These are phyloP conservation scores for Hypolimnas misippus DNA, from an alignment of 2,888 invertebrate genomes.

Conservation along the genomic window DNA sequence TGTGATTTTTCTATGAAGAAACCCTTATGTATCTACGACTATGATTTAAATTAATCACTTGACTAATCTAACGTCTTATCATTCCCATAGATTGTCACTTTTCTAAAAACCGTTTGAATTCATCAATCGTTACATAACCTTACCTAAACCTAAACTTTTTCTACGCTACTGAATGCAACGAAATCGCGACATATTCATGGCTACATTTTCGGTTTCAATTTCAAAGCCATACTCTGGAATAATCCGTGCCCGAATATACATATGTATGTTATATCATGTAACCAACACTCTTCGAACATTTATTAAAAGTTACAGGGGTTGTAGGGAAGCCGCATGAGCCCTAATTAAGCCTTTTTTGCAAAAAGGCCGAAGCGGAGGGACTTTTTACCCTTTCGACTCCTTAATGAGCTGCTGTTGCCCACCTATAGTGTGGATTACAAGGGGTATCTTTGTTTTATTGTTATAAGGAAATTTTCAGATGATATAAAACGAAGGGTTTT, in stretches of 20 bases:
- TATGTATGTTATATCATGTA: conserved; percentile 49
- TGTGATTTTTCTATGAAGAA: no score
- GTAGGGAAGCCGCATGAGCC: conserved; percentile 81
- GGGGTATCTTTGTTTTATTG: conserved; percentile 67
- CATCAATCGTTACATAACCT: no score
- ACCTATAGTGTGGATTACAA: conserved; percentile 72
- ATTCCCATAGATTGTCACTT: no score
- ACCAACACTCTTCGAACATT: conserved; percentile 76
- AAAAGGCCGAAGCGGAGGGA: conserved; percentile 74
- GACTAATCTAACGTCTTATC: no score
- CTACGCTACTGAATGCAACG: background rate
- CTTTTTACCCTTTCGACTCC: conserved; percentile 80
- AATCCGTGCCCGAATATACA: conserved; percentile 14
- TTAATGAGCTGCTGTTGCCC: conserved; percentile 79
- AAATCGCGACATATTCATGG: no score
- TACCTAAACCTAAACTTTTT: no score
- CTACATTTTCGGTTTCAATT: background rate
- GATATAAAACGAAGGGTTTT: background rate
- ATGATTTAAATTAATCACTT: no score
- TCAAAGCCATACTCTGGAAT: background rate
- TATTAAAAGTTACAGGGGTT: conserved; percentile 84
- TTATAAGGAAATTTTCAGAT: conserved; percentile 57
- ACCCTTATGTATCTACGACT: no score
- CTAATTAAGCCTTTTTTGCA: conserved; percentile 83
- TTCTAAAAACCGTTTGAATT: no score